Evolutionary conservation across 2,113 vertebrate genomes (phyloP), one percentile per base, ranked within the genome.

Genomic region (Aptenodytes patagonicus): DNA sequence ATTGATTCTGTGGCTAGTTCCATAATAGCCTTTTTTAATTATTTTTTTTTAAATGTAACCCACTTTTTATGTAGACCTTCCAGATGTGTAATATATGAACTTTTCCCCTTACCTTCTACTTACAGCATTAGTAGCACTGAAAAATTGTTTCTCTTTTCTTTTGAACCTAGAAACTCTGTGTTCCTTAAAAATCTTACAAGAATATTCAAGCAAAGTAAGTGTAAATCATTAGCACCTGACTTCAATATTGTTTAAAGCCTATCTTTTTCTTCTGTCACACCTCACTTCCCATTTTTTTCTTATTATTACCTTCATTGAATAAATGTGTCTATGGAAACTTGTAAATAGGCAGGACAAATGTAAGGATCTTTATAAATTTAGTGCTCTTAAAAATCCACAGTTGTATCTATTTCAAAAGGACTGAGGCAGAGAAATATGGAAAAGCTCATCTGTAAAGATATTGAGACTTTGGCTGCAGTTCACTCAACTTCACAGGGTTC

Each of bases 381-480:
- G 16, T 29, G 79, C 8, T 65, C 42, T 76, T 65, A 54, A 79
- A 94, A 89, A 73, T 31, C 70, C 25, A 46, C 32, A 10, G 13
- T 36, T 86, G 13, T 46, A 55, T 65, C 66, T 89, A 34, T 95
- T 82, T 95, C 77, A 79, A 72, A 93, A 89, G 64, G 26, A 72
- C 38, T 19, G 42, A 60, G 65, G 47, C 52, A 84, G 38, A 64
- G 54, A 90, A 90, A 88, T 58, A 83, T 5, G 38, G 83, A 61
- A 92, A 94, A 91, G 66, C 38, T 88, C 68, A 94, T 83, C 84
- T 80, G 62, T 76, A 60, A 94, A 94, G 83, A 91, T 80, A 80
- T 5, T 68, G 83, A 71, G 73, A 66, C 65, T 62, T 93, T 96
- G 95, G 89, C 89, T 87, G 31, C 87, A 87, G 66, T 96, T 94